phyloP scores from a whole-genome alignment of 64 coral and sea anemone genomes.

The Orbicella faveolata region DNA sequence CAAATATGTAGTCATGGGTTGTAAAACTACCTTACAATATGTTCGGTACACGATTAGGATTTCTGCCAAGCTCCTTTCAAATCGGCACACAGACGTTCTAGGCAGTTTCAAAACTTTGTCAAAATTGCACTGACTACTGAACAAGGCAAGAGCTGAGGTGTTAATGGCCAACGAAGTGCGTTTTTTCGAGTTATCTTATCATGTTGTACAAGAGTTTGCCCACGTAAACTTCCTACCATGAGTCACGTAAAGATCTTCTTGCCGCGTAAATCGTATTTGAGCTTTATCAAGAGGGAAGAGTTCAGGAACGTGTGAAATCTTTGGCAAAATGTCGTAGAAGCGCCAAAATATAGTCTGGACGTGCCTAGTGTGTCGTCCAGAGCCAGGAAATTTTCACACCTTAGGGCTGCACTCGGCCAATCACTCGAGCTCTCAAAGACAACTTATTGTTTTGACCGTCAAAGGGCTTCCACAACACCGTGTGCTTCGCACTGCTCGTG shows the following conservation, averaged over 20 bases:
- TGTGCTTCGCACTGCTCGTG: neutral
- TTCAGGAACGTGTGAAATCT: slow-evolving; percentile 20
- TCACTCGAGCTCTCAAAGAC: neutral
- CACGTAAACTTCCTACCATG: neutral
- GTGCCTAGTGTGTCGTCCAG: neutral
- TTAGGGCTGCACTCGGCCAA: slow-evolving; percentile 6
- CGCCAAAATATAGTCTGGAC: neutral
- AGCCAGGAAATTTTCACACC: slow-evolving; percentile 18
- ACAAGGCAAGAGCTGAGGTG: neutral
- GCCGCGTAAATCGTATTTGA: neutral
- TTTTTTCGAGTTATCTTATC: neutral
- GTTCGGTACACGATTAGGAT: neutral
- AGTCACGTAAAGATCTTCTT: neutral
- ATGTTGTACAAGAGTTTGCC: neutral
- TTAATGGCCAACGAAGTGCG: neutral
- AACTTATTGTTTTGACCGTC: slow-evolving; percentile 14
- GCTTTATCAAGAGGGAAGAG: neutral
- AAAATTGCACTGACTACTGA: neutral
- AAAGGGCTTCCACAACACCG: neutral
- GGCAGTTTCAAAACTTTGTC: neutral
- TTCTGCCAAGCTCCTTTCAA: neutral
- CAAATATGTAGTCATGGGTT: neutral
- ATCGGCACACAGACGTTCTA: neutral
- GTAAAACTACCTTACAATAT: neutral
- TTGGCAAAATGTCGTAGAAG: neutral